A percentile compares a stretch with the other conserved stretches of the same genome.
Evolutionary conservation across 1,140 invertebrate species (phyloP).

Genomic region (Microplitis demolitor): DNA sequence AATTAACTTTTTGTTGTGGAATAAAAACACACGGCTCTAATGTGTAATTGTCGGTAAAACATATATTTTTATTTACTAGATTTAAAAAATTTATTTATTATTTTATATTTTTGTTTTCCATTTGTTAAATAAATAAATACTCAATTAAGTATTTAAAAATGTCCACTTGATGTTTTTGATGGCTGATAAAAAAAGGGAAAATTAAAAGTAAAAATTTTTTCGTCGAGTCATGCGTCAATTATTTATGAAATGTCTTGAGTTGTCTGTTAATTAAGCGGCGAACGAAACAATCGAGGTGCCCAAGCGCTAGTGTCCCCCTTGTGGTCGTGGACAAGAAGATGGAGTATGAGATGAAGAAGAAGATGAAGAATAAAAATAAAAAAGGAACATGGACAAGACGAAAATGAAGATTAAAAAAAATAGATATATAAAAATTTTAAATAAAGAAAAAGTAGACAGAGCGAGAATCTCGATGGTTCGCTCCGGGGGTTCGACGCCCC

Average conservation of each 20-base stretch:
- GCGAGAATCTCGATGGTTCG: slow-evolving; percentile 32
- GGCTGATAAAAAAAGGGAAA: background rate
- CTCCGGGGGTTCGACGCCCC: slow-evolving; percentile 34
- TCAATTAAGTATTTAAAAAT: background rate
- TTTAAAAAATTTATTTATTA: no score
- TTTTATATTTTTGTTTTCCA: no score
- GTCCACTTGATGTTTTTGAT: background rate
- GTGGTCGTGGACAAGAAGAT: no score
- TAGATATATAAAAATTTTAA: background rate
- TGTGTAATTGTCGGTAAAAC: no score
- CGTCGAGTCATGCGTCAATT: slow-evolving; percentile 1
- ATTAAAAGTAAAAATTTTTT: background rate
- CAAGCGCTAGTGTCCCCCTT: background rate
- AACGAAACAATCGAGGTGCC: slow-evolving; percentile 25
- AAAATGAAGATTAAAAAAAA: background rate
- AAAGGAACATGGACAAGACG: background rate
- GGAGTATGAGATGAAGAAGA: background rate
- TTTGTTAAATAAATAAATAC: background rate
- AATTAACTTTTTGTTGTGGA: no score
- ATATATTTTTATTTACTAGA: no score
- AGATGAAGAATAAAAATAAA: slow-evolving; percentile 8
- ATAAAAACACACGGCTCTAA: no score
- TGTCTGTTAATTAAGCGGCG: slow-evolving; percentile 26
- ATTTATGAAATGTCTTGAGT: background rate
- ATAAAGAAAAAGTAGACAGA: slow-evolving; percentile 1